Conservation (phyloP, 1,140 invertebrate genomes). For the Rhagoletis zephyria region DNA sequence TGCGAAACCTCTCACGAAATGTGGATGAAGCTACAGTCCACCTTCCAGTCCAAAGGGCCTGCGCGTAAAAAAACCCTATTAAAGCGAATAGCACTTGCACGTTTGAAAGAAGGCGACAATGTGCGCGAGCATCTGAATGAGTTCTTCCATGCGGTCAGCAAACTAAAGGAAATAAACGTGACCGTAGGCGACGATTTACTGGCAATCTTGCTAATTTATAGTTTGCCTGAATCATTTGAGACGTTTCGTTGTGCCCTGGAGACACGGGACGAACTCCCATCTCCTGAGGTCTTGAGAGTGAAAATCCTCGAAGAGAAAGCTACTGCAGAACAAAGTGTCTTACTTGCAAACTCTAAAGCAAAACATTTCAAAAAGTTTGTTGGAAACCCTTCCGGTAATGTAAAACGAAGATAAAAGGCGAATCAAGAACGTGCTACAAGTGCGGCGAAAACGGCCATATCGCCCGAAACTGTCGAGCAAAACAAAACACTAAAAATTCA, state of each 20-base stretch:
- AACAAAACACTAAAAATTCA: slow-evolving; percentile 7
- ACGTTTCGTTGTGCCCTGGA: slow-evolving; percentile 41
- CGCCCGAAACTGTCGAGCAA: slow-evolving; percentile 43
- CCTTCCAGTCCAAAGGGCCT: slow-evolving; percentile 60
- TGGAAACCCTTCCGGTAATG: too few species aligned
- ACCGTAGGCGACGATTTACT: slow-evolving; percentile 58
- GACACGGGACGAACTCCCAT: not conserved
- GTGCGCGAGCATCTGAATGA: slow-evolving; percentile 38
- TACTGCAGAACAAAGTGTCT: too few species aligned
- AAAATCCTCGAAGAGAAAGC: too few species aligned
- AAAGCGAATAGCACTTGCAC: not conserved
- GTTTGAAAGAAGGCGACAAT: slow-evolving; percentile 10
- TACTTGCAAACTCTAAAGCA: too few species aligned
- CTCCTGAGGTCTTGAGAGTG: not conserved
- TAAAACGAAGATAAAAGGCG: too few species aligned
- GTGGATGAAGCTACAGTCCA: slow-evolving; percentile 57
- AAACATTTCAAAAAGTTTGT: too few species aligned
- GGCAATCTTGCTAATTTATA: slow-evolving; percentile 62
- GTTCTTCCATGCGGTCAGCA: slow-evolving; percentile 62
- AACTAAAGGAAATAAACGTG: slow-evolving; percentile 60
- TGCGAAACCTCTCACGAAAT: slow-evolving; percentile 56
- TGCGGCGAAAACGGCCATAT: slow-evolving; percentile 28
- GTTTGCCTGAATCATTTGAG: slow-evolving; percentile 56
- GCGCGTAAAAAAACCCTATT: slow-evolving; percentile 58
- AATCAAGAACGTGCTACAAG: slow-evolving; percentile 20